Conservation (phyloP, 2,888 invertebrate species). For the Globia sparganii region DNA sequence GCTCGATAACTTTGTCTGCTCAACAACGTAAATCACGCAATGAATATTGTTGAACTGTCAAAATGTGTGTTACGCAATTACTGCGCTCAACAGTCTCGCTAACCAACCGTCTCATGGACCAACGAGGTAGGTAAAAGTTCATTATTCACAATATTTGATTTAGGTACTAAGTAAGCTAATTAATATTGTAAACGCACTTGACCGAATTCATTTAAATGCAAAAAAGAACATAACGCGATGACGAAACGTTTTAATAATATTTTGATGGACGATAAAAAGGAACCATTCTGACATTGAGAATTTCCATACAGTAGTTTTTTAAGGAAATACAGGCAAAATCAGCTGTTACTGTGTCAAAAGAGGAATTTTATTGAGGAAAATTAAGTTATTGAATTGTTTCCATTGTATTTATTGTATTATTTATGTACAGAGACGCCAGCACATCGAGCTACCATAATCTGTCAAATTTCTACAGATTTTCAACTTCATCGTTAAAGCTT, state of each 20-base stretch:
- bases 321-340: neutral
- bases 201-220: slow-evolving; percentile 10
- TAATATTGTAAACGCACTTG: slow-evolving; percentile 23
- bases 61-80: too few species aligned
- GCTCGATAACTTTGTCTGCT: too few species aligned
- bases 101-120: neutral
- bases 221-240: neutral
- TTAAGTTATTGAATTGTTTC: neutral
- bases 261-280: neutral
- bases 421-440: too few species aligned
- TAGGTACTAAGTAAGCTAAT: slow-evolving; percentile 4
- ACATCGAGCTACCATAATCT: too few species aligned
- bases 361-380: slow-evolving; percentile 9
- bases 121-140: neutral
- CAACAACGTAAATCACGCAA: too few species aligned
- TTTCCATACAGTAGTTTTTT: neutral
- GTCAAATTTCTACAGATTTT: too few species aligned
- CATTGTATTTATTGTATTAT: neutral
- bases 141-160: slow-evolving; percentile 18
- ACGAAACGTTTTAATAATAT: slow-evolving; percentile 5
- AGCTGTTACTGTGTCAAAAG: neutral
- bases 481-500: too few species aligned
- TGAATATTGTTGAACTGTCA: too few species aligned
- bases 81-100: neutral
- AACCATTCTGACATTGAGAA: neutral